phyloP scores from a whole-genome alignment of 2,797 vertebrate species.

The Anisognathus igniventris region DNA sequence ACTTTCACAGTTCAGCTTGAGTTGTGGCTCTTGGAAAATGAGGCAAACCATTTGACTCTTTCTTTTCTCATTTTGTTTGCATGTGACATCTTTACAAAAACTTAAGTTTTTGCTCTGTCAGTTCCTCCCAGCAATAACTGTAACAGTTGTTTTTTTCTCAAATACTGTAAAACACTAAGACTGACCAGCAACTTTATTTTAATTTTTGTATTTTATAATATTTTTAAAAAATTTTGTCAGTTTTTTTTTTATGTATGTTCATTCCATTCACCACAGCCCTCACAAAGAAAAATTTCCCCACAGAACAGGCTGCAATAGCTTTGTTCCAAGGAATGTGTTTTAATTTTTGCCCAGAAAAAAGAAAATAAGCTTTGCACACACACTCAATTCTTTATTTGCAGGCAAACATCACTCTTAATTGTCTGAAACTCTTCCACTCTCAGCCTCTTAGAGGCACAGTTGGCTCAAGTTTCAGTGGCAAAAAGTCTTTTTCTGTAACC shows the following conservation, averaged over 20 bases:
- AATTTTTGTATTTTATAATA: slow-evolving; percentile 73
- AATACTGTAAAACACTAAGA: slow-evolving; percentile 86
- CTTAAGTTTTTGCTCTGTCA: slow-evolving; percentile 74
- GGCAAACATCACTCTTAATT: slow-evolving; percentile 90
- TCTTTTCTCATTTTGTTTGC: slow-evolving; percentile 72
- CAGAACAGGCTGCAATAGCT: slow-evolving; percentile 88
- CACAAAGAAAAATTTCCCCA: slow-evolving; percentile 89
- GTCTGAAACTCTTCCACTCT: slow-evolving; percentile 88
- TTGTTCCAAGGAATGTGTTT: slow-evolving; percentile 99
- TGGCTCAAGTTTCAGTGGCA: slow-evolving; percentile 99
- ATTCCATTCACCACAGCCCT: slow-evolving; percentile 88
- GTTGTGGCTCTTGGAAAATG: slow-evolving; percentile 97
- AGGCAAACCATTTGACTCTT: slow-evolving; percentile 89
- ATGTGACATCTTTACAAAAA: slow-evolving; percentile 76
- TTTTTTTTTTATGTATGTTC: slow-evolving; percentile 73
- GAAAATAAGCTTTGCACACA: slow-evolving; percentile 86
- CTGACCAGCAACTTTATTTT: slow-evolving; percentile 82
- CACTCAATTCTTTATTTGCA: slow-evolving; percentile 87
- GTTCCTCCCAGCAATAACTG: slow-evolving; percentile 79
- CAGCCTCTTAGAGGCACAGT: slow-evolving; percentile 99
- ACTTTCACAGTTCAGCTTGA: slow-evolving; percentile 99
- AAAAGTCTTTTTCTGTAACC: slow-evolving; percentile 87
- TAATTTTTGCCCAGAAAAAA: slow-evolving; percentile 90
- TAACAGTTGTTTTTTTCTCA: slow-evolving; percentile 80
- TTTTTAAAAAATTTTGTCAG: slow-evolving; percentile 78